phyloP scores from a whole-genome alignment of 1,140 invertebrate genomes.

The Prorops nasuta region DNA sequence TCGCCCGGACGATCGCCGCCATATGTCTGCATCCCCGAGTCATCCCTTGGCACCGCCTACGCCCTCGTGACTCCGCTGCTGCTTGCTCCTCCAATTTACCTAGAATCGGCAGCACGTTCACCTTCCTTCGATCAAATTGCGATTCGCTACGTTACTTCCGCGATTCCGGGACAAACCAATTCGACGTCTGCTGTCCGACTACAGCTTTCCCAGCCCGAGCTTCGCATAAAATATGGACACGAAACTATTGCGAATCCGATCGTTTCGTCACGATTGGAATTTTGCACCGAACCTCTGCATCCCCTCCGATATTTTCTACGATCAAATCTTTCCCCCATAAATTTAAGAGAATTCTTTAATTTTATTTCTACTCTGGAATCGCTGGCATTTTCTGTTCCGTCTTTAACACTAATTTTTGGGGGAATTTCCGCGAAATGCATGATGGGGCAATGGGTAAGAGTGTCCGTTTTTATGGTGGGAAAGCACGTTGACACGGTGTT shows the following conservation, averaged over 20 bases:
- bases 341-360: too few species aligned
- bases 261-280: not conserved
- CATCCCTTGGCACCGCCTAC: slow-evolving; percentile 3
- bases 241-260: not conserved
- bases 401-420: too few species aligned
- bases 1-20: slow-evolving; percentile 23
- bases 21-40: slow-evolving; percentile 26
- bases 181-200: not conserved
- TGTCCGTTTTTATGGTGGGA: too few species aligned
- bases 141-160: slow-evolving; percentile 13
- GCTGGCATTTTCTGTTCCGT: too few species aligned
- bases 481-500: too few species aligned
- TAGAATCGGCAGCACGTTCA: slow-evolving; percentile 15
- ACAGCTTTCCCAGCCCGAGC: not conserved
- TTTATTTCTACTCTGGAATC: too few species aligned
- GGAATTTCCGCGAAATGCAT: too few species aligned
- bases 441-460: too few species aligned
- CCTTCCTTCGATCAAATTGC: slow-evolving; percentile 21
- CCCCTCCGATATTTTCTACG: not conserved
- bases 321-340: too few species aligned
- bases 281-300: not conserved
- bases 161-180: slow-evolving; percentile 18
- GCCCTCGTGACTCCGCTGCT: slow-evolving; percentile 1
- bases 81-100: slow-evolving; percentile 26
- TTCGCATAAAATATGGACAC: slow-evolving; percentile 1